Conservation (phyloP, 2,113 vertebrate species). For the Cettia cetti region DNA sequence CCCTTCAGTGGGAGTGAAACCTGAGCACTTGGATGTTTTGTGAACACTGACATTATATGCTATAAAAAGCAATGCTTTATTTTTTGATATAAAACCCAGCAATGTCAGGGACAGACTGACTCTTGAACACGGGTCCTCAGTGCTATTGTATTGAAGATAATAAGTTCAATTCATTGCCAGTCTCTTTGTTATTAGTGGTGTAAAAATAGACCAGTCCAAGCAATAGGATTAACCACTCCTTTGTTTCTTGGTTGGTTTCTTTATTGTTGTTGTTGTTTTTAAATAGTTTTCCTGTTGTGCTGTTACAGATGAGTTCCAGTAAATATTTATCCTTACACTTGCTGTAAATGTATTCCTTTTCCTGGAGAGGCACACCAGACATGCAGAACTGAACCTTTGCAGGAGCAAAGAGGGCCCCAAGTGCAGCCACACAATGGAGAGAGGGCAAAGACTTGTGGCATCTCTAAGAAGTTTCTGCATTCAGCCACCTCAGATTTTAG, state of each 20-base stretch:
- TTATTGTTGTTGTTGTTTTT: constrained; percentile 48
- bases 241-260: not conserved
- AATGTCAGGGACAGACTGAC: not conserved
- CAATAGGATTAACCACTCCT: not conserved
- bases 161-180: not conserved
- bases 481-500: not conserved
- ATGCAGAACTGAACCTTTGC: not conserved
- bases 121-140: not conserved
- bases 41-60: not conserved
- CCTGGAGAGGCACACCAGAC: constrained; percentile 12
- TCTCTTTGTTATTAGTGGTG: constrained; percentile 24
- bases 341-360: not conserved
- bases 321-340: constrained; percentile 57
- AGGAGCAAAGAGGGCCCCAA: not conserved
- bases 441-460: not conserved
- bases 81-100: not conserved
- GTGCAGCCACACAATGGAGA: not conserved
- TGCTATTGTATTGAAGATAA: not conserved
- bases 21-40: not conserved
- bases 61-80: not conserved
- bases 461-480: not conserved
- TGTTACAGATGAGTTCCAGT: constrained; percentile 50
- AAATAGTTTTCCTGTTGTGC: constrained; percentile 53
- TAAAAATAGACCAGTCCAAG: constrained; percentile 43
- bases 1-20: not conserved